Base-by-base conservation (phyloP, 2,888 invertebrate genomes). In the Coleophora flavipennella region DNA sequence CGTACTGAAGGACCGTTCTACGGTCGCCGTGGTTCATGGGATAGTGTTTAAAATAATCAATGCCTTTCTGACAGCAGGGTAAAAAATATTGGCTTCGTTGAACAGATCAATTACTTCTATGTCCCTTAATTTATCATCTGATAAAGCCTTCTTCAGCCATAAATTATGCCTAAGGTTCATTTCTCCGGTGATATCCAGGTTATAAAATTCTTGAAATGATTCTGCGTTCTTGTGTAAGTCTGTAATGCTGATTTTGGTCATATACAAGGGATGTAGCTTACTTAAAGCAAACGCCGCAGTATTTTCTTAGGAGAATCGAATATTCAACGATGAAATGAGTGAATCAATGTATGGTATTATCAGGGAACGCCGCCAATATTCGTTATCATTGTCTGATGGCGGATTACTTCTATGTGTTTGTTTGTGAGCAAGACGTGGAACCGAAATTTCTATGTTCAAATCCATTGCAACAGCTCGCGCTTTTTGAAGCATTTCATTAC, bases 1-100 rank as follows among this genome's bases (percentile, higher is more conserved):
- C 33, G 33, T 33, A 33, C 14, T 31, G 33, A 33, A 33, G 33
- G 33, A 33, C 32, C 32, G 32, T 32, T 32, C 33, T 33, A 36
- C 36, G 29, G 28, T 29, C 28, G 29, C 36, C 36, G 29, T 36
- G 28, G 28, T 29, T n/a, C n/a, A n/a, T n/a, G n/a, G n/a, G n/a
- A n/a, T n/a, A n/a, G n/a, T n/a, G n/a, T n/a, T n/a, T n/a, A 36
- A 36, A 36, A 36, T 36, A 36, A 36, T 36, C 29, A 36, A 36
- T 36, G 36, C 29, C 36, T 36, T 36, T 36, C 36, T 36, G 36
- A 36, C 36, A 36, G 36, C 36, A 36, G 29, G 36, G 36, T 36
- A 36, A 36, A 36, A 36, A 36, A 36, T 29, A 29, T 36, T 36
- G 36, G 36, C 36, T 36, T 36, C 36, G 14, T 36, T 36, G 36